Percentiles rank a stretch among this genome's conserved stretches.
Conservation (phyloP, 2,888 invertebrate species). For the Odontocerum albicorne region DNA sequence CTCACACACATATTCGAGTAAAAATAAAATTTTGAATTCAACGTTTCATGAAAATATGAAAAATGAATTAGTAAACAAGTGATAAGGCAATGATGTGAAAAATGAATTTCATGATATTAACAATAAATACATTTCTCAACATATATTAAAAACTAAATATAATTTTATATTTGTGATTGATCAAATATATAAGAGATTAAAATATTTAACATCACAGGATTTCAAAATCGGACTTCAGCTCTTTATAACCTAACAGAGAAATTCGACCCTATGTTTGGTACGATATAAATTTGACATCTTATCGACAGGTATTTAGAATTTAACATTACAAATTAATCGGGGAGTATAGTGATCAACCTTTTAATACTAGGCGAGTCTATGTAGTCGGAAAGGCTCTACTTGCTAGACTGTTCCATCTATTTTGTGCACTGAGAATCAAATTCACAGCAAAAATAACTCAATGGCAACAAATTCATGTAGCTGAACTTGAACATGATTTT, state of each 20-base stretch:
- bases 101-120: not conserved
- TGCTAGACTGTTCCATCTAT: no score
- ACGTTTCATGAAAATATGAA: conserved; percentile 1
- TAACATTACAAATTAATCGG: no score
- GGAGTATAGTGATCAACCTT: no score
- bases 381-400: no score
- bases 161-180: not conserved
- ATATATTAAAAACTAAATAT: not conserved
- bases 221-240: not conserved
- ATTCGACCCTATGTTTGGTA: no score
- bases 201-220: conserved; percentile 18
- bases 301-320: not conserved
- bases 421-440: no score
- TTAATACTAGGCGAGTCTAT: no score
- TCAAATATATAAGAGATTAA: not conserved
- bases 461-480: no score
- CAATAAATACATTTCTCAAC: conserved; percentile 6
- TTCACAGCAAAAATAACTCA: no score
- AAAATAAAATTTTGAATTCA: not conserved
- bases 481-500: no score
- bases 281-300: not conserved
- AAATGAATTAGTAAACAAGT: not conserved
- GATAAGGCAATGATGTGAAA: conserved; percentile 1
- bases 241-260: not conserved
- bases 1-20: not conserved